Base-by-base conservation (phyloP, 1,140 invertebrate genomes). In the Drosophila paulistorum region DNA sequence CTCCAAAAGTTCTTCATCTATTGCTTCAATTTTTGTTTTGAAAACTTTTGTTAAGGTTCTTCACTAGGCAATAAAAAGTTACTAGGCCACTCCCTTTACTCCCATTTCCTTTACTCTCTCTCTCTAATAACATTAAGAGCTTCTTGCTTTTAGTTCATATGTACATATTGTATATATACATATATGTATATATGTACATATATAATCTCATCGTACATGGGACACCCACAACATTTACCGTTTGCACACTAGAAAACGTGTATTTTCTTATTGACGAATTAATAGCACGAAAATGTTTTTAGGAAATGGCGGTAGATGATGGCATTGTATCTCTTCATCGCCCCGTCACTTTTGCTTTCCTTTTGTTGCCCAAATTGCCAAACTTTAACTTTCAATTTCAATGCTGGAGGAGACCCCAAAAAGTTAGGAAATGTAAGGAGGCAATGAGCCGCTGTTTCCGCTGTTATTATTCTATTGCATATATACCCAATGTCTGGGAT, bases 231-330 rank as follows among this genome's bases (percentile, higher is more conserved):
- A 51, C 45, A 23, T 51, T 51, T 51, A 51, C 45, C 45, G 45
- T 51, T 51, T 20, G 45, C 66, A 66, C 14, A 42, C 11, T 35
- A 13, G 37, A 48, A 65, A 39, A 57, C 41, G 55, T 69, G 41
- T 51, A 74, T 70, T 77, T 51, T 51, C 45, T 60, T 65, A 75
- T 78, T 78, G 75, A 77, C 74, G 71, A 71, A 77, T 77, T 77
- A 77, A 77, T 77, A 64, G 75, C 71, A 69, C 45, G 33, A 68
- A 76, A 73, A 76, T 76, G 61, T 59, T 69, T 66, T 62, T 48
- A 60, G 60, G 61, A 68, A 73, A 68, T 65, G 71, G 57, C 54
- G 65, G 37, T 39, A 11, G 37, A 39, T 39, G 35, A 37, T 37
- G 57, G 65, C 65, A 51, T 51, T 23, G 17, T 51, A 20, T 23